A percentile compares a stretch with the other conserved stretches of the same genome.
These are phyloP conservation scores for Monopis laevigella DNA, from an alignment of 2,888 invertebrate species.

Conservation along the genomic window DNA sequence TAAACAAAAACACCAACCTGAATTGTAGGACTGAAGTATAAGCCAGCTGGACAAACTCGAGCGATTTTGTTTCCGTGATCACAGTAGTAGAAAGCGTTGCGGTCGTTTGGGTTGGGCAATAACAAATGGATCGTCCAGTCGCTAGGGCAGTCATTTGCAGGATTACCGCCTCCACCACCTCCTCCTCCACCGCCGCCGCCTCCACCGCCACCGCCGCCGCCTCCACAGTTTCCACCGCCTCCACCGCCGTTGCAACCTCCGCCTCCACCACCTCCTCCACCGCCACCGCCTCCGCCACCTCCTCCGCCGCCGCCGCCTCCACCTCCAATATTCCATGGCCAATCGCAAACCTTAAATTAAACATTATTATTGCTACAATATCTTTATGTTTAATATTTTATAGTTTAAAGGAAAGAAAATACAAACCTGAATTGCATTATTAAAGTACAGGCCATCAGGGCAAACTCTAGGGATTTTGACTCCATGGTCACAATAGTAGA, in stretches of 20 bases:
- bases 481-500: conserved; percentile 14
- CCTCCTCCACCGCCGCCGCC: too few species aligned
- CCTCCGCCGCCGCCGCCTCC: too few species aligned
- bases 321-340: too few species aligned
- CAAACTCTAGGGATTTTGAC: background rate
- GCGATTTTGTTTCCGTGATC: conserved; percentile 3
- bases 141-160: conserved; percentile 24
- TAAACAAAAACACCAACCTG: background rate
- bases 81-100: conserved; percentile 15
- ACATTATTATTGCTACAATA: too few species aligned
- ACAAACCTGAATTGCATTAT: background rate
- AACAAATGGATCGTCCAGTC: conserved; percentile 20
- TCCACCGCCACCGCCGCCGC: conserved; percentile 3
- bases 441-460: background rate
- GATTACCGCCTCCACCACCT: background rate
- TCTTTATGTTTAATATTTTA: too few species aligned
- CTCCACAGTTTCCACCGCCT: conserved; percentile 4
- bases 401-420: too few species aligned
- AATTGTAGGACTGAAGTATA: conserved; percentile 1
- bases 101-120: conserved; percentile 13
- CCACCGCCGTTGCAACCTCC: conserved; percentile 29
- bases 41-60: background rate
- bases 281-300: background rate
- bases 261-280: conserved; percentile 2
- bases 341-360: too few species aligned